Conservation (phyloP, 2,113 vertebrate species). For the Corapipo altera region DNA sequence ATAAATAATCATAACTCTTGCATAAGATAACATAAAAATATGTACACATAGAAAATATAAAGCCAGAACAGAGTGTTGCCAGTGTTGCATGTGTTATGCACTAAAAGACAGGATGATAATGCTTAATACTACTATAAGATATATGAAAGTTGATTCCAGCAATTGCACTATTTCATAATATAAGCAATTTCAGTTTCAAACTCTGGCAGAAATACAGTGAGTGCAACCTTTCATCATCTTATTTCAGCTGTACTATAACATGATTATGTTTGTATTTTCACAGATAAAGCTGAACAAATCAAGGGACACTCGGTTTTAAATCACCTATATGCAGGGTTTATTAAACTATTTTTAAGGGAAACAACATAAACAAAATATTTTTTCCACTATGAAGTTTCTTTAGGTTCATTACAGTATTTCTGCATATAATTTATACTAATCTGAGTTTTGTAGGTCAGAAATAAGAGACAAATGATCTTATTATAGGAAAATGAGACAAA, state of each 20-base stretch:
- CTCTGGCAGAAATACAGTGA: conserved; percentile 28
- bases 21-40: neutral
- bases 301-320: neutral
- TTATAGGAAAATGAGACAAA: neutral
- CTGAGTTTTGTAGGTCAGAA: neutral
- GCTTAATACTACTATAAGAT: neutral
- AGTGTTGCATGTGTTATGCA: neutral
- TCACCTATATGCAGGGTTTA: neutral
- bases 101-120: conserved; percentile 1
- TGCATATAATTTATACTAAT: neutral
- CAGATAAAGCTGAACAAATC: conserved; percentile 6
- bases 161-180: conserved; percentile 30
- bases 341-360: conserved; percentile 16
- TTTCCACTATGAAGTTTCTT: neutral
- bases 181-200: conserved; percentile 18
- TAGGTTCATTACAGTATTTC: neutral
- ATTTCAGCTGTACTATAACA: neutral
- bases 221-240: neutral
- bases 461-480: neutral
- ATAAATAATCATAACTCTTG: conserved; percentile 23
- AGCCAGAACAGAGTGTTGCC: neutral
- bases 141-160: conserved; percentile 19
- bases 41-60: conserved; percentile 24
- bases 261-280: neutral
- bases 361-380: neutral